Conservation (phyloP, 2,797 vertebrate species). For the Acridotheres tristis region DNA sequence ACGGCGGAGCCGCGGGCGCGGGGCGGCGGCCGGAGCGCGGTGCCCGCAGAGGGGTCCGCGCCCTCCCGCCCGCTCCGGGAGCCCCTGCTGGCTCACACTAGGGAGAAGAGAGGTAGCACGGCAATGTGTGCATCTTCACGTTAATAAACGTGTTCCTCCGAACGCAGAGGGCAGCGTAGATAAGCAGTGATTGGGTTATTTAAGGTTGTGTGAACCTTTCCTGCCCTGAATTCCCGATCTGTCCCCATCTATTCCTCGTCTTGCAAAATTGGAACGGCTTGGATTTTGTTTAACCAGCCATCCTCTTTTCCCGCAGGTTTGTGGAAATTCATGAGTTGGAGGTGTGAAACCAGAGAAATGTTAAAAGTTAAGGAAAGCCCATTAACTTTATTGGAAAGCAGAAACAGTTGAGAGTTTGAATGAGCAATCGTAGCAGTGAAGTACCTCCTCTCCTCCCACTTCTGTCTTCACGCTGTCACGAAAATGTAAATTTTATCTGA, state of each 20-base stretch:
- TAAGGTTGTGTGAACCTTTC: neutral
- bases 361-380: neutral
- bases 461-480: neutral
- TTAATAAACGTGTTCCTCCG: accelerated
- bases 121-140: accelerated
- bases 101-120: neutral
- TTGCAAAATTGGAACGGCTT: neutral
- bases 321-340: neutral
- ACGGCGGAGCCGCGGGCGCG: neutral
- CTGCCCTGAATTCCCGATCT: neutral
- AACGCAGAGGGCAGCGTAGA: accelerated
- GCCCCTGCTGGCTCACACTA: accelerated
- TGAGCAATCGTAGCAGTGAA: neutral
- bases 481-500: neutral
- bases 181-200: accelerated
- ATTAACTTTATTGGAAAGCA: neutral
- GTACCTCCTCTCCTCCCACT: neutral
- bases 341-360: neutral
- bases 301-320: neutral
- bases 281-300: neutral
- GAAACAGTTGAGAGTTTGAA: neutral
- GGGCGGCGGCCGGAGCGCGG: neutral
- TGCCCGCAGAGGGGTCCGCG: accelerated
- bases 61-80: accelerated
- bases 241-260: neutral